Percentiles rank a stretch among this genome's conserved stretches.
Evolutionary conservation across 2,113 vertebrate species (phyloP).

Genomic region (Sinocyclocheilus anshuiensis): DNA sequence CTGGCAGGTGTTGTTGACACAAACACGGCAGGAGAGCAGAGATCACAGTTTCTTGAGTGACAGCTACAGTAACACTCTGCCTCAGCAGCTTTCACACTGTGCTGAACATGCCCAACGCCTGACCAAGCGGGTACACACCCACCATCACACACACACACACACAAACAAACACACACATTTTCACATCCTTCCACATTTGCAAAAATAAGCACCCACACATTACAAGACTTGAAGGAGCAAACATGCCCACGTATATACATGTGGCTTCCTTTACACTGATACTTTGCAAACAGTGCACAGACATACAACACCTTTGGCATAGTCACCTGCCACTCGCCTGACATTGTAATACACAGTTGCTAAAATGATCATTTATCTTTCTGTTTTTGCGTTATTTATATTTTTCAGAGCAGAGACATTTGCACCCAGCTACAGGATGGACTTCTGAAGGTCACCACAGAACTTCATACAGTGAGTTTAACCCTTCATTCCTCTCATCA

Average conservation of each 20-base stretch:
- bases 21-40: conserved; percentile 83
- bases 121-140: conserved; percentile 77
- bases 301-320: neutral
- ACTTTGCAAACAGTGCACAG: neutral
- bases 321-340: neutral
- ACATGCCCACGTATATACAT: neutral
- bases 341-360: neutral
- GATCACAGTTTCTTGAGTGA: conserved; percentile 82
- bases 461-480: conserved; percentile 83
- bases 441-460: conserved; percentile 81
- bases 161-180: neutral
- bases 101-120: conserved; percentile 82
- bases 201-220: neutral
- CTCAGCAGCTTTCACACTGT: conserved; percentile 78
- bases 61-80: conserved; percentile 74
- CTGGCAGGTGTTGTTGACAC: conserved; percentile 82
- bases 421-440: conserved; percentile 84
- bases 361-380: neutral
- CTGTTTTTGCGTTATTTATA: neutral
- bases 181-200: conserved; percentile 14
- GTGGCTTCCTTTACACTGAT: conserved; percentile 4
- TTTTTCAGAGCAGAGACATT: conserved; percentile 83
- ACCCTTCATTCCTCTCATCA: neutral
- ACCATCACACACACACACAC: neutral
- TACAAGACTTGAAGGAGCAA: neutral